Percentiles rank a stretch among this genome's conserved stretches.
Conservation (phyloP, 2,113 vertebrate species). For the Salvator merianae region DNA sequence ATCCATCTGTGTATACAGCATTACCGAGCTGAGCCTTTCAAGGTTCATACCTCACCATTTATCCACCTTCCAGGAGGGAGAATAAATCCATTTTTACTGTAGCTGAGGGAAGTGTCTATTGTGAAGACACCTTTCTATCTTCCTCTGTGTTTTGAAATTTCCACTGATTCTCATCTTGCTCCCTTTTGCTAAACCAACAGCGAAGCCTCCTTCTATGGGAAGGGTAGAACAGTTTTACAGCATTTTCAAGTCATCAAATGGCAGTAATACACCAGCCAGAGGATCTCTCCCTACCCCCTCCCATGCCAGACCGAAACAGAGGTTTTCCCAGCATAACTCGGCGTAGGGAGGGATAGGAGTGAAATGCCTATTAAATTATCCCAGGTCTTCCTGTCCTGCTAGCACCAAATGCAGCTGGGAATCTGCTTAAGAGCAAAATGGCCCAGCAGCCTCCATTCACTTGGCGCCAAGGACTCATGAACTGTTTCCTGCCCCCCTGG, state of each 20-base stretch:
- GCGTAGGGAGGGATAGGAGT: background rate
- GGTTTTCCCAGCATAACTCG: background rate
- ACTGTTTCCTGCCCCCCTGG: background rate
- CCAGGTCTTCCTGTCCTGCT: background rate
- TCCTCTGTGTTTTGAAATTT: slow-evolving; percentile 34
- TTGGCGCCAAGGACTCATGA: background rate
- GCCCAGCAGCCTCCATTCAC: too few species aligned
- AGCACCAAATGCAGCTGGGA: background rate
- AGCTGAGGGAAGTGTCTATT: slow-evolving; percentile 19
- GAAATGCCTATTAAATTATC: background rate
- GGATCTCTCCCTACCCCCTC: background rate
- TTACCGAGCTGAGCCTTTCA: slow-evolving; percentile 36
- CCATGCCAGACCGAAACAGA: background rate
- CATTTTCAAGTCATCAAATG: background rate
- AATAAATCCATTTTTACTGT: slow-evolving; percentile 74
- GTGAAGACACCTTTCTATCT: background rate
- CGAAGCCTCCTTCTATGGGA: background rate
- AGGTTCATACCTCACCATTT: slow-evolving; percentile 60
- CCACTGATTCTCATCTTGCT: slow-evolving; percentile 56
- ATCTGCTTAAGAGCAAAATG: background rate
- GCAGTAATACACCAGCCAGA: background rate
- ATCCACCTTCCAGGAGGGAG: slow-evolving; percentile 69
- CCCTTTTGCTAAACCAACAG: slow-evolving; percentile 21
- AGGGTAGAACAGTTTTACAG: background rate
- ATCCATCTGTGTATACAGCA: slow-evolving; percentile 4